Evolutionary conservation across 2,113 vertebrate genomes (phyloP), one percentile per base, ranked within the genome.

Genomic region (Pseudorectes ferrugineus): DNA sequence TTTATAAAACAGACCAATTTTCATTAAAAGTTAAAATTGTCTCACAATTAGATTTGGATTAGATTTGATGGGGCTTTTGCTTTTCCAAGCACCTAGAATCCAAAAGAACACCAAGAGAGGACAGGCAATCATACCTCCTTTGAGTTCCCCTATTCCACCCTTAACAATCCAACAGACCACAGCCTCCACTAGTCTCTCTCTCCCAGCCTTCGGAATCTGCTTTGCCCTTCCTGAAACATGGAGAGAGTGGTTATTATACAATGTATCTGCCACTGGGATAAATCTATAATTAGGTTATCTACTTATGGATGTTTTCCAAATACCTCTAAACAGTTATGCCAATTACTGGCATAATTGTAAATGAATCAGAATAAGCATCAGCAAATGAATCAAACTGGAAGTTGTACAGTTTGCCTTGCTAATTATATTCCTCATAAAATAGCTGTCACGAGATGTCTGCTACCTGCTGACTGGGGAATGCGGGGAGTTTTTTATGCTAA

Each of bases 231-330:
- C 58, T 70, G 24, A 68, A 66, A 77, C 17, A 28, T 29, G 21
- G 59, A 77, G 19, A 85, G 82, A 35, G 48, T 35, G 7, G 8
- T 73, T 76, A 19, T 75, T 80, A 54, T 21, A 92, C 42, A 38
- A 79, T 10, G 40, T 89, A 46, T 88, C 81, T 89, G 57, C 40
- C 58, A 92, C 40, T 61, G 61, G 33, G 59, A 59, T 83, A 71
- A 74, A 82, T 71, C 88, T 96, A 80, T 95, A 95, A 93, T 94
- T 95, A 95, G 54, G 62, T 94, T 95, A 94, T 91, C 26, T 55
- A 76, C 55, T 95, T 78, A 78, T 57, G 88, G 84, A 78, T 3
- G 1, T 66, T 97, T 97, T 97, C 88, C 92, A 97, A 96, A 73
- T 76, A 36, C 19, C 8, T 89, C 71, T 96, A 54, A 85, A 94